A percentile compares a stretch with the other conserved stretches of the same genome.
These are phyloP conservation scores for Takifugu rubripes DNA, from an alignment of 2,797 vertebrate species.

Conservation along the genomic window DNA sequence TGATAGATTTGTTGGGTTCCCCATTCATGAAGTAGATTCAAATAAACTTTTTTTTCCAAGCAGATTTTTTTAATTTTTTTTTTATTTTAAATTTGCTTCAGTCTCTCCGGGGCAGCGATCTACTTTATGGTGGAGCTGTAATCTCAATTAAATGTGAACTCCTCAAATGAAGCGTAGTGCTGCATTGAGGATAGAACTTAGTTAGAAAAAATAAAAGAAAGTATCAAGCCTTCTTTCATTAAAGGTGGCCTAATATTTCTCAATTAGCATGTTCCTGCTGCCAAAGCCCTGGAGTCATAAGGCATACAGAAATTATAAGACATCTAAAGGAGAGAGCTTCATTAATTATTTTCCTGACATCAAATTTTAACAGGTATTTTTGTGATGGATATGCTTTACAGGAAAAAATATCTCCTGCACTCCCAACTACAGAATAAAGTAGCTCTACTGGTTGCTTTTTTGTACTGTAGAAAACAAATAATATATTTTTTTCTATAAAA, in stretches of 20 bases:
- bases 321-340: conserved; percentile 22
- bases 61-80: conserved; percentile 9
- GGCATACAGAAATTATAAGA: conserved; percentile 23
- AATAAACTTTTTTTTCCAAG: conserved; percentile 14
- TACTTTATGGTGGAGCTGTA: conserved; percentile 28
- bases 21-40: conserved; percentile 41
- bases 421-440: background rate
- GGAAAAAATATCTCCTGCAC: background rate
- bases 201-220: conserved; percentile 15
- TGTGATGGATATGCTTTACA: conserved; percentile 9
- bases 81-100: conserved; percentile 35
- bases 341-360: conserved; percentile 30
- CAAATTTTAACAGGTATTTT: conserved; percentile 24
- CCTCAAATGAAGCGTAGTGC: conserved; percentile 36
- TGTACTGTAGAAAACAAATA: too few species aligned
- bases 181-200: conserved; percentile 30
- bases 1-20: conserved; percentile 42
- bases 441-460: background rate
- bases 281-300: conserved; percentile 34
- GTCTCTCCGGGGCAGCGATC: conserved; percentile 33
- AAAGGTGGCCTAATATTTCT: conserved; percentile 46
- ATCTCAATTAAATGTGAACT: conserved; percentile 52
- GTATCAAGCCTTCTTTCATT: conserved; percentile 36
- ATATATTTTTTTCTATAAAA: too few species aligned
- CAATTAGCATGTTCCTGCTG: conserved; percentile 35